phyloP scores from a whole-genome alignment of 2,113 vertebrate genomes.

The Centropus unirufus region DNA sequence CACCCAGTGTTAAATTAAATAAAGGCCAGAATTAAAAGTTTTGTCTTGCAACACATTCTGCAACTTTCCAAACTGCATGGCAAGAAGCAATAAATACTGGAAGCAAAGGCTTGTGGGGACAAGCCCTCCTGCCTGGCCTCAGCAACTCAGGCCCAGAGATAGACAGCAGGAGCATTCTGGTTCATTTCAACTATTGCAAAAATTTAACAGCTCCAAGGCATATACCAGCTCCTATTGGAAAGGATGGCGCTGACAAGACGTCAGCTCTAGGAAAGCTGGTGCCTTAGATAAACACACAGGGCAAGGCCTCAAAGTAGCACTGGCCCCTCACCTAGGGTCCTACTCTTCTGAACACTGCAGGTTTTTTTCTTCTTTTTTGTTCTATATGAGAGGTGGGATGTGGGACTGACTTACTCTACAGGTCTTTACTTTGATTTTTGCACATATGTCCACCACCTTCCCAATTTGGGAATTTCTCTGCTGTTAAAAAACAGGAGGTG shows the following conservation, averaged over 20 bases:
- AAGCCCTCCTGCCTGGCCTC: background rate
- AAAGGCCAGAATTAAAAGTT: slow-evolving; percentile 36
- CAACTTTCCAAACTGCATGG: slow-evolving; percentile 17
- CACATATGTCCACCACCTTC: background rate
- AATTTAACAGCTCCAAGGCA: background rate
- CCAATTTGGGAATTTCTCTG: background rate
- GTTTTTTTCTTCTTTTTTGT: background rate
- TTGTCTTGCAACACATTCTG: slow-evolving; percentile 6
- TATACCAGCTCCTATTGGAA: background rate
- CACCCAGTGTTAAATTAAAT: slow-evolving; percentile 30
- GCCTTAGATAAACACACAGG: background rate
- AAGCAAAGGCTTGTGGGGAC: background rate
- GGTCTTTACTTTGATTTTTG: background rate
- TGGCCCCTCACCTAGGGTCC: background rate
- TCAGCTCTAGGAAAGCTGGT: background rate
- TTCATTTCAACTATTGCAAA: background rate
- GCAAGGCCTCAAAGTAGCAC: background rate
- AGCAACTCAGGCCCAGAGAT: background rate
- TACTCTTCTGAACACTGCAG: background rate
- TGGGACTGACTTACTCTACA: background rate
- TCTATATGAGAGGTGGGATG: background rate
- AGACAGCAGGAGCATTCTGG: background rate
- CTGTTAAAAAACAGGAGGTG: background rate
- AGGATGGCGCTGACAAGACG: background rate
- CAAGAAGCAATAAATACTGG: slow-evolving; percentile 34